A percentile compares a stretch with the other conserved stretches of the same genome.
Conservation (phyloP, 2,113 vertebrate genomes). For the Aphyosemion australe region DNA sequence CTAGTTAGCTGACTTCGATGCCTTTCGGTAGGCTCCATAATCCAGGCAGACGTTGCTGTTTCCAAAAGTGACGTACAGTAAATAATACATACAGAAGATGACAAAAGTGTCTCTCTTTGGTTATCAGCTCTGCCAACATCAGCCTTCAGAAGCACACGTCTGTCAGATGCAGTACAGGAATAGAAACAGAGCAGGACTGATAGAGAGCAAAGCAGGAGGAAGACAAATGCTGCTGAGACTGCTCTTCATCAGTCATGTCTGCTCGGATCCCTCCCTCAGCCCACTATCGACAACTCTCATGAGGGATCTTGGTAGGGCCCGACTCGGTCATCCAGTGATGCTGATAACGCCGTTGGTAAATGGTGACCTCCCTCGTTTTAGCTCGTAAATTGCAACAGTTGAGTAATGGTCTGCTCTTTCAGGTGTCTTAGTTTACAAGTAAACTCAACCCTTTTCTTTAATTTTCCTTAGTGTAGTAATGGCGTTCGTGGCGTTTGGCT, state of each 20-base stretch:
- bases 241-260: constrained; percentile 35
- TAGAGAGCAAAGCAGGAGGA: constrained; percentile 8
- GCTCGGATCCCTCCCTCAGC: constrained; percentile 34
- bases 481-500: not conserved
- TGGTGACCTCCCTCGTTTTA: constrained; percentile 44
- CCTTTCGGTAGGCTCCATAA: too few relatives aligned
- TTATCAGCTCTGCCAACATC: not conserved
- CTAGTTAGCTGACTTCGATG: too few relatives aligned
- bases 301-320: constrained; percentile 26
- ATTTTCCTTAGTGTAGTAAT: not conserved
- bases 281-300: constrained; percentile 24
- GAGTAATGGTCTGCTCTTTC: constrained; percentile 56
- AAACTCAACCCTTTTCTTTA: constrained; percentile 12
- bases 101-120: not conserved
- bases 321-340: constrained; percentile 10
- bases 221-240: constrained; percentile 22
- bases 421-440: constrained; percentile 51
- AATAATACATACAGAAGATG: not conserved
- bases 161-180: not conserved
- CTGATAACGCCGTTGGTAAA: constrained; percentile 39
- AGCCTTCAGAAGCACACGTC: constrained; percentile 2
- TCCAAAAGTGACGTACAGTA: too few relatives aligned
- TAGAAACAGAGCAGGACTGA: not conserved
- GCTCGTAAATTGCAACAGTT: constrained; percentile 49
- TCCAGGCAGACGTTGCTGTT: too few relatives aligned